A percentile compares a stretch with the other conserved stretches of the same genome.
Conservation (phyloP, 2,888 invertebrate genomes). For the Caenorhabditis zanzibari region DNA sequence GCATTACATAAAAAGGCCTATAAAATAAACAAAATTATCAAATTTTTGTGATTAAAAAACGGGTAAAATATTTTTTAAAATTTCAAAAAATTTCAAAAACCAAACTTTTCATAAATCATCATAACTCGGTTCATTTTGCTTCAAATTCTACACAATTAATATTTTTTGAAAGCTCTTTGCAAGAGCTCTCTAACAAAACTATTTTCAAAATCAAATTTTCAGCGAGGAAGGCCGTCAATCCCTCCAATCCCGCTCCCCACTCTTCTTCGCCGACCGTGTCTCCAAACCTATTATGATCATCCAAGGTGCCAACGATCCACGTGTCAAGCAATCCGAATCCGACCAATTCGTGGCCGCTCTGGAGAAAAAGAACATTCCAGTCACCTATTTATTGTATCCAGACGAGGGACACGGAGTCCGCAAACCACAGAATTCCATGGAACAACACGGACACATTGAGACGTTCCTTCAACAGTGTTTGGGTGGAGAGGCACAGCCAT, state of each 20-base stretch:
- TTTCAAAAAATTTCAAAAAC: neutral
- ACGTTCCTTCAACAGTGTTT: conserved; percentile 80
- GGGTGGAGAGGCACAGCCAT: conserved; percentile 79
- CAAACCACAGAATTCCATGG: conserved; percentile 73
- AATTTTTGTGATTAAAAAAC: no score
- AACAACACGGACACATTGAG: conserved; percentile 82
- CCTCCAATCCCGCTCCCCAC: conserved; percentile 80
- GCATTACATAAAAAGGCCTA: neutral
- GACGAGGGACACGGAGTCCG: conserved; percentile 82
- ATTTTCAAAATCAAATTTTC: neutral
- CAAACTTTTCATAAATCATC: neutral
- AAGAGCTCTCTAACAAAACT: neutral
- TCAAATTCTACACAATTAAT: neutral
- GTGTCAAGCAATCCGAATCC: conserved; percentile 82
- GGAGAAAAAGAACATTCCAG: conserved; percentile 81
- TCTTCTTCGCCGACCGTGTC: conserved; percentile 81
- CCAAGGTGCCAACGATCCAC: conserved; percentile 83
- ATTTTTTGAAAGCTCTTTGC: neutral
- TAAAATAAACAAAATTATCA: no score
- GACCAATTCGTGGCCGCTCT: conserved; percentile 82
- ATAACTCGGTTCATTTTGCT: neutral
- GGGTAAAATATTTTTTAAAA: no score
- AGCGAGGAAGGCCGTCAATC: conserved; percentile 77
- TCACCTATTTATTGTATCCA: conserved; percentile 81
- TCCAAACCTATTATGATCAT: conserved; percentile 82